phyloP scores from a whole-genome alignment of 2,113 vertebrate genomes.

The Mirza zaza region DNA sequence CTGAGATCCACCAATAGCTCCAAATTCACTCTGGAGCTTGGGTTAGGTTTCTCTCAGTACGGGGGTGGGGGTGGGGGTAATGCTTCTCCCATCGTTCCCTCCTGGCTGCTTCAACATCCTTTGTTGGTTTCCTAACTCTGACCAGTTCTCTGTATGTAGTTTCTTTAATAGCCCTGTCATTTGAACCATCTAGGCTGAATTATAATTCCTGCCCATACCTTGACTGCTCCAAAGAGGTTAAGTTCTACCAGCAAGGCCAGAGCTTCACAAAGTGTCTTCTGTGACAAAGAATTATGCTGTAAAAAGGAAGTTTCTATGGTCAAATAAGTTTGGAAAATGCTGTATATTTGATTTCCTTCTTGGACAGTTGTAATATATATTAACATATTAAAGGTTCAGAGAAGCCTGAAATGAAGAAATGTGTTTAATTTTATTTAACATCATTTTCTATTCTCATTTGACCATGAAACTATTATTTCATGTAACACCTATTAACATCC shows the following conservation, averaged over 20 bases:
- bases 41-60: background rate
- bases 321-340: constrained; percentile 55
- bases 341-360: constrained; percentile 57
- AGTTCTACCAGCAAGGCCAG: background rate
- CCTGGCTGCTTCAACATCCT: background rate
- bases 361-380: constrained; percentile 62
- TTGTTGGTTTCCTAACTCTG: background rate
- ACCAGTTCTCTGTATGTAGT: background rate
- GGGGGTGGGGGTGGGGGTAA: no score
- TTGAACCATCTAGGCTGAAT: background rate
- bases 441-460: constrained; percentile 73
- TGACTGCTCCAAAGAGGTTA: background rate
- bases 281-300: background rate
- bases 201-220: background rate
- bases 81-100: fast-evolving
- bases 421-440: constrained; percentile 79
- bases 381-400: constrained; percentile 74
- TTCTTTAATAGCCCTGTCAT: background rate
- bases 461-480: constrained; percentile 79
- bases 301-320: constrained; percentile 37
- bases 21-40: background rate
- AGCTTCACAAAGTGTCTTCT: constrained; percentile 32
- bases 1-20: background rate
- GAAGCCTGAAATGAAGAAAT: constrained; percentile 76
- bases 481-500: constrained; percentile 78